Evolutionary conservation across 2,113 vertebrate genomes (phyloP), one percentile per base, ranked within the genome.

Genomic region (Abramis brama): DNA sequence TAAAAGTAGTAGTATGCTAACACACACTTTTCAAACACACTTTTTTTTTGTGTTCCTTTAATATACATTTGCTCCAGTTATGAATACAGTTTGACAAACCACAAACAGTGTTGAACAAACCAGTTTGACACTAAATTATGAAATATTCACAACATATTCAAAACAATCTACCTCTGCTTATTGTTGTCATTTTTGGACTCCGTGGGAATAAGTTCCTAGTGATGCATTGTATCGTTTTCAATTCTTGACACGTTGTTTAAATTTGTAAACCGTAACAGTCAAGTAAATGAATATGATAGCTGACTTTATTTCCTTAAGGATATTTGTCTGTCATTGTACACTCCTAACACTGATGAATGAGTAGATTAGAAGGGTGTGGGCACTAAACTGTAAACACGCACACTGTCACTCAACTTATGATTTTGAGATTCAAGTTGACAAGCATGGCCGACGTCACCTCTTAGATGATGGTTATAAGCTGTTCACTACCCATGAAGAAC

Each of bases 311-410:
- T 52, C 36, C 47, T 71, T 4, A n/a, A 39, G 66, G 27, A 30
- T 70, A 36, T 70, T 52, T 50, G 27, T 12, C 81, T 71, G 82
- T 79, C 82, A 81, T 36, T 83, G 57, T 90, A 90, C 89, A 91
- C 87, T 90, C 88, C 39, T 86, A 88, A 85, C 91, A 88, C 91
- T 90, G 91, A 91, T 89, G 90, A 87, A 79, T 91, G 93, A 94
- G 91, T 92, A 90, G 85, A 91, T 93, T 93, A 93, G 85, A 89
- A 91, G 91, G 90, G 83, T 91, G 88, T 73, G 90, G 91, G 86
- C 90, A 89, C 82, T 81, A 87, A 89, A 87, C 92, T 79, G 47
- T 76, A 52, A 45, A 76, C 74, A 76, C 45, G 47, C 47, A 55
- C 3, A 12, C 15, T 52, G 75, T 77, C 75, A 33, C 27, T 77